phyloP scores from a whole-genome alignment of 1,140 invertebrate genomes.

The Sycophila sp. region DNA sequence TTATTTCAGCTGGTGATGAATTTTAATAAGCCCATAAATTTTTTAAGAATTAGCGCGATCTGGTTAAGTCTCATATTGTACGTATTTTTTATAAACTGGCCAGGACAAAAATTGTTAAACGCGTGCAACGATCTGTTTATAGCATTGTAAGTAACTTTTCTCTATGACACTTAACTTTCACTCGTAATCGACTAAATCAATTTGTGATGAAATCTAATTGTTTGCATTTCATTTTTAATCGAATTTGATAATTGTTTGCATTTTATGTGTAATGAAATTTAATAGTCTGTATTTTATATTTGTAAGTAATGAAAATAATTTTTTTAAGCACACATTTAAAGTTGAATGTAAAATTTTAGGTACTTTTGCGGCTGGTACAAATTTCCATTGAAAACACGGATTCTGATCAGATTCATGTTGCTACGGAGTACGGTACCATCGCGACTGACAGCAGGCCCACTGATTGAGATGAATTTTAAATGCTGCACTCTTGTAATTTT shows the following conservation, averaged over 20 bases:
- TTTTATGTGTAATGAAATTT: not conserved
- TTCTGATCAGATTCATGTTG: not conserved
- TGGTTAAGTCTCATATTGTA: not conserved
- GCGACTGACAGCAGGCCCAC: not conserved
- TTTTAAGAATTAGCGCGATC: not conserved
- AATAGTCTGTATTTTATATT: not conserved
- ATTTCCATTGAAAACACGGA: not conserved
- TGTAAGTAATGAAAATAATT: not conserved
- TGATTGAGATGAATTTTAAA: conserved; percentile 14
- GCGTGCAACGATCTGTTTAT: not conserved
- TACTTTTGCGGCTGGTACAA: not conserved
- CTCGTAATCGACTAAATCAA: too few species aligned
- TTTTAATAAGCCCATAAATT: not conserved
- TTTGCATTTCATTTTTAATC: too few species aligned
- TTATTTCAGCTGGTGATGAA: not conserved
- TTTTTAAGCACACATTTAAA: too few species aligned
- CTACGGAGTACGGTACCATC: not conserved
- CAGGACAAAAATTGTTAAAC: not conserved
- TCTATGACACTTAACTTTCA: too few species aligned
- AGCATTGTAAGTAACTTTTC: not conserved
- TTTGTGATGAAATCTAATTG: too few species aligned
- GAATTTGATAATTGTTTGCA: not conserved
- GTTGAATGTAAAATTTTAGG: not conserved
- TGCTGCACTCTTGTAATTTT: not conserved
- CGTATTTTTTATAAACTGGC: not conserved